These are phyloP conservation scores for Shargacucullia verbasci DNA, from an alignment of 2,888 invertebrate species.

Conservation along the genomic window DNA sequence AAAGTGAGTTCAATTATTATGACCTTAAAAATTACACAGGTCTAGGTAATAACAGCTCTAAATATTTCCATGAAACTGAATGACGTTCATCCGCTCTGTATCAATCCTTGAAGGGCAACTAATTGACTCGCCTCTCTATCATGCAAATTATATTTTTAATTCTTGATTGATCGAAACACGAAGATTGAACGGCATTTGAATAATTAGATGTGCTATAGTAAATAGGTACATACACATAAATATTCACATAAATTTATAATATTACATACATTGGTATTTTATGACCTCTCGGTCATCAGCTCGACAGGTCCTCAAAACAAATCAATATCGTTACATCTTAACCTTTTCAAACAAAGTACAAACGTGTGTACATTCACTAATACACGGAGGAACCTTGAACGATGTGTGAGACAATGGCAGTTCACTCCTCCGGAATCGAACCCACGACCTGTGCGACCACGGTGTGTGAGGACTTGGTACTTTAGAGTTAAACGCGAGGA, in stretches of 20 bases:
- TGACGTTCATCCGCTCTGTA: no score
- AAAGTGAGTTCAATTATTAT: no score
- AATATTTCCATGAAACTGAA: no score
- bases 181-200: no score
- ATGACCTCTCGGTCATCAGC: constrained; percentile 33
- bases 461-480: constrained; percentile 29
- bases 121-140: no score
- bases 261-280: constrained; percentile 19
- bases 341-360: constrained; percentile 47
- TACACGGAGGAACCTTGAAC: constrained; percentile 48
- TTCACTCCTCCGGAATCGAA: constrained; percentile 66
- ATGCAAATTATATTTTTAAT: no score
- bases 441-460: constrained; percentile 57
- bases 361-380: constrained; percentile 51
- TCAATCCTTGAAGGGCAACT: no score
- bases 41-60: no score
- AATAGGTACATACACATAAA: no score
- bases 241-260: not conserved
- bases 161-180: no score
- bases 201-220: no score
- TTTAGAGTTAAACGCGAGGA: constrained; percentile 11
- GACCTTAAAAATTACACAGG: no score
- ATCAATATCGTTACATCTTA: constrained; percentile 46
- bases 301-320: constrained; percentile 48
- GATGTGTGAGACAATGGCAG: constrained; percentile 64